phyloP scores from a whole-genome alignment of 2,888 invertebrate species.

The Drosophila quinaria region DNA sequence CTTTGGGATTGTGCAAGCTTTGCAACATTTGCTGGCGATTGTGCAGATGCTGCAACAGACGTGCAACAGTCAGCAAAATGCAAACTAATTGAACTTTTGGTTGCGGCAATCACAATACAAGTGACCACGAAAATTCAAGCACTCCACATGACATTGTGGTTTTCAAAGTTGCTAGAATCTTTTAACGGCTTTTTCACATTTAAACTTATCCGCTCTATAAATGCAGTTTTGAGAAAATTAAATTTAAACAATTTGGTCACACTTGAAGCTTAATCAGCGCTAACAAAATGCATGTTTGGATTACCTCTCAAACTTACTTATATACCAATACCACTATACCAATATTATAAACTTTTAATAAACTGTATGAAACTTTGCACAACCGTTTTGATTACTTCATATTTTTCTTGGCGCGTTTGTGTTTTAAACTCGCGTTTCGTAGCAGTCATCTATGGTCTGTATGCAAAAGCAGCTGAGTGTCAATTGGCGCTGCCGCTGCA shows the following conservation, averaged over 20 bases:
- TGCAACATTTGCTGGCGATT: conserved; percentile 35
- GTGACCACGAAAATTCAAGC: conserved; percentile 4
- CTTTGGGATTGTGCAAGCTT: conserved; percentile 32
- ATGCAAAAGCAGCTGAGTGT: not conserved
- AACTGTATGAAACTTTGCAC: not conserved
- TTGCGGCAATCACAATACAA: conserved; percentile 22
- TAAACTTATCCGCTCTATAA: not conserved
- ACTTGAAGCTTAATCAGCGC: not conserved
- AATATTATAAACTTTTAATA: not conserved
- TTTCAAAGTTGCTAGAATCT: not conserved
- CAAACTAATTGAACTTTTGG: conserved; percentile 19
- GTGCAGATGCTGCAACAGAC: conserved; percentile 38
- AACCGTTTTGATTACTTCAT: not conserved
- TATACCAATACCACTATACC: no score
- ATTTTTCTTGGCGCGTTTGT: not conserved
- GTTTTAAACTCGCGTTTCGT: not conserved
- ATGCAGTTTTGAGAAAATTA: not conserved
- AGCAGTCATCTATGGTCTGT: conserved; percentile 10
- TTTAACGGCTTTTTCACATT: not conserved
- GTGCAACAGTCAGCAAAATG: conserved; percentile 33
- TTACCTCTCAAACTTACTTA: not conserved
- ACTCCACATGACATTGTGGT: conserved; percentile 18
- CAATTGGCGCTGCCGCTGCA: conserved; percentile 37
- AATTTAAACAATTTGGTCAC: not conserved
- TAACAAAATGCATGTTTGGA: not conserved